Percentiles rank a stretch among this genome's conserved stretches.
These are phyloP conservation scores for Shargacucullia verbasci DNA, from an alignment of 2,888 invertebrate species.

Conservation along the genomic window DNA sequence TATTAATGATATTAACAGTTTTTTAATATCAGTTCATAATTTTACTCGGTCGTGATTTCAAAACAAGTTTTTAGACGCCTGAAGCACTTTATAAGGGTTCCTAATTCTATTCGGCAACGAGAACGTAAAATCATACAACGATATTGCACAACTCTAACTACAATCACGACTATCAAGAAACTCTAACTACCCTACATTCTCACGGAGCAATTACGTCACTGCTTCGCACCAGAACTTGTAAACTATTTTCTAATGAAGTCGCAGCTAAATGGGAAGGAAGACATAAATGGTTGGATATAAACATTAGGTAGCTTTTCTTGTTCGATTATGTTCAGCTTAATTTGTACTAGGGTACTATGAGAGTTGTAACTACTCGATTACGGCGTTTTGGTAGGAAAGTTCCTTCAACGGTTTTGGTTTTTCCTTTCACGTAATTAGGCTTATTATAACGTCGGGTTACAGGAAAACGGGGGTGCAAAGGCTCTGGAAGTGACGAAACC, in stretches of 20 bases:
- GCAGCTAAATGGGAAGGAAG: conserved; percentile 28
- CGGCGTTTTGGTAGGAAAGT: background rate
- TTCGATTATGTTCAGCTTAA: conserved; percentile 12
- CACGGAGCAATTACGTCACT: conserved; percentile 41
- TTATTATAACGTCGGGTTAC: no score
- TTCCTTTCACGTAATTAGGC: background rate
- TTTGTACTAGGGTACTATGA: background rate
- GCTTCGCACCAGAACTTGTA: conserved; percentile 20
- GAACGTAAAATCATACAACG: no score
- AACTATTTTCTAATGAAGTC: conserved; percentile 51
- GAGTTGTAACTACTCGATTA: background rate
- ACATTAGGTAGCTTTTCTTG: conserved; percentile 19
- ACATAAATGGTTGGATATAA: conserved; percentile 18
- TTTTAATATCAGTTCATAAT: no score
- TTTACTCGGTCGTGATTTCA: no score
- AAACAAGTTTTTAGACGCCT: no score
- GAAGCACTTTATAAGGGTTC: no score
- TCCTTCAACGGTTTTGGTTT: background rate
- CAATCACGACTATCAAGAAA: background rate
- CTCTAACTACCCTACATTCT: conserved; percentile 38
- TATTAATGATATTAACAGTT: no score
- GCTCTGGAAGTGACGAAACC: no score
- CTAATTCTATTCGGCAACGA: no score
- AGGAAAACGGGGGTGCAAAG: no score
- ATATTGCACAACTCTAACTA: conserved; percentile 9